A percentile compares a stretch with the other conserved stretches of the same genome.
Evolutionary conservation across 2,113 vertebrate species (phyloP).

Genomic region (Tupaia chinensis): DNA sequence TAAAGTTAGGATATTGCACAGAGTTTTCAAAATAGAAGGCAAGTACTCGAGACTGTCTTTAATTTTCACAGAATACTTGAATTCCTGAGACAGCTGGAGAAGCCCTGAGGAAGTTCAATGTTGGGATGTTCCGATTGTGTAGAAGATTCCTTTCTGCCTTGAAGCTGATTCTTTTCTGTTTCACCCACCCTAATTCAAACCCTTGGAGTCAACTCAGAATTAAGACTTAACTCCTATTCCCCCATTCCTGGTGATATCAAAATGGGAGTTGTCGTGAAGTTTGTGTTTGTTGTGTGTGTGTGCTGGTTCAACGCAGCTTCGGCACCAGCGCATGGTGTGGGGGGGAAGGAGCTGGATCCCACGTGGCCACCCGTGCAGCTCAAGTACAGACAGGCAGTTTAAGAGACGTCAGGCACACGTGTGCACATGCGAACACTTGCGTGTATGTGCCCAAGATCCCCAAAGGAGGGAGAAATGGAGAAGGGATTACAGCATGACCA

Average conservation of each 20-base stretch:
- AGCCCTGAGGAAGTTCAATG: background rate
- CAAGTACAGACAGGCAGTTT: too few relatives aligned
- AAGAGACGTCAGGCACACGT: too few relatives aligned
- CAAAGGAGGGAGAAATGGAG: too few relatives aligned
- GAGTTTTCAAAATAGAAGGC: background rate
- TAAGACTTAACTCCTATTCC: background rate
- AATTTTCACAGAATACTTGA: background rate
- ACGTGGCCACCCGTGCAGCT: too few relatives aligned
- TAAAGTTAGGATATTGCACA: background rate
- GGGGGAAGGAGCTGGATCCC: too few relatives aligned
- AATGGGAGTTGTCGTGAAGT: conserved; percentile 9
- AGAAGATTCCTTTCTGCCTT: background rate
- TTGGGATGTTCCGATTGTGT: background rate
- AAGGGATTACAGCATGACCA: too few relatives aligned
- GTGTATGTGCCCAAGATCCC: too few relatives aligned
- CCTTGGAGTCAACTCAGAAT: background rate
- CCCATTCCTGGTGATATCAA: background rate
- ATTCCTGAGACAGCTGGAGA: conserved; percentile 13
- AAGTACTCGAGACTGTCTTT: background rate
- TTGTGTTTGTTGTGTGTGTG: background rate
- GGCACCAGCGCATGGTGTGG: too few relatives aligned
- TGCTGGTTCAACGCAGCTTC: background rate
- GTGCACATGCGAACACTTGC: too few relatives aligned
- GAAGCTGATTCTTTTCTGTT: background rate
- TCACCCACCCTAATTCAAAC: background rate